Conservation (phyloP, 2,888 invertebrate species). For the Nephrotoma guestfalica region DNA sequence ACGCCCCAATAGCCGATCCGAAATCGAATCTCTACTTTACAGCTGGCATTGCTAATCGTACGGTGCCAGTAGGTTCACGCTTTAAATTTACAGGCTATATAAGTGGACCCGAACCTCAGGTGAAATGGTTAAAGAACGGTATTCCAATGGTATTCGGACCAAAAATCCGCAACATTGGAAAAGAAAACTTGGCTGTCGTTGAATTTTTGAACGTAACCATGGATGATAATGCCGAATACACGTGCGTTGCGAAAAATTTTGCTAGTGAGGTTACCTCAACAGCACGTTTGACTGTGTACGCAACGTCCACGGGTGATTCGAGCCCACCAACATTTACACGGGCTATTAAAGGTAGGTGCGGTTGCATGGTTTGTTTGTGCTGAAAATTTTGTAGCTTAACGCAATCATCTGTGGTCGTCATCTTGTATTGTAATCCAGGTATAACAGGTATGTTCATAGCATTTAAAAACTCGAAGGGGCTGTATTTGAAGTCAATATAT, state of each 20-base stretch:
- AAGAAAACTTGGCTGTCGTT: slow-evolving; percentile 51
- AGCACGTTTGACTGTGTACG: slow-evolving; percentile 52
- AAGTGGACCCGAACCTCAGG: slow-evolving; percentile 52
- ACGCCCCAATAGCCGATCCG: slow-evolving; percentile 33
- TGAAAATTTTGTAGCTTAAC: background rate
- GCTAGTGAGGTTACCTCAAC: slow-evolving; percentile 55
- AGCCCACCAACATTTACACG: slow-evolving; percentile 59
- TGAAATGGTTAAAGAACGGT: slow-evolving; percentile 65
- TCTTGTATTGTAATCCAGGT: background rate
- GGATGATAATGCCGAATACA: slow-evolving; percentile 62
- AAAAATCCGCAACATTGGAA: slow-evolving; percentile 44
- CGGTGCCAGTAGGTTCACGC: slow-evolving; percentile 55
- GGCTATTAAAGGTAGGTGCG: slow-evolving; percentile 51
- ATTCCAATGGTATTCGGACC: slow-evolving; percentile 39
- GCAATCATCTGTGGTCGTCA: background rate
- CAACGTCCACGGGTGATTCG: slow-evolving; percentile 49
- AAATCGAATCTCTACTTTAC: slow-evolving; percentile 42
- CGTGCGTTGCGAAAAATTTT: slow-evolving; percentile 57
- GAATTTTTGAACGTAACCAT: slow-evolving; percentile 54
- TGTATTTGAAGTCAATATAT: background rate
- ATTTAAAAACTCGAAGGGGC: background rate
- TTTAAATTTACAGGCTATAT: slow-evolving; percentile 69
- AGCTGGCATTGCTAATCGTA: slow-evolving; percentile 59
- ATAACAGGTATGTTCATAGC: background rate
- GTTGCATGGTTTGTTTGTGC: background rate